Conservation (phyloP, 2,797 vertebrate genomes). For the Apodemus agrarius region DNA sequence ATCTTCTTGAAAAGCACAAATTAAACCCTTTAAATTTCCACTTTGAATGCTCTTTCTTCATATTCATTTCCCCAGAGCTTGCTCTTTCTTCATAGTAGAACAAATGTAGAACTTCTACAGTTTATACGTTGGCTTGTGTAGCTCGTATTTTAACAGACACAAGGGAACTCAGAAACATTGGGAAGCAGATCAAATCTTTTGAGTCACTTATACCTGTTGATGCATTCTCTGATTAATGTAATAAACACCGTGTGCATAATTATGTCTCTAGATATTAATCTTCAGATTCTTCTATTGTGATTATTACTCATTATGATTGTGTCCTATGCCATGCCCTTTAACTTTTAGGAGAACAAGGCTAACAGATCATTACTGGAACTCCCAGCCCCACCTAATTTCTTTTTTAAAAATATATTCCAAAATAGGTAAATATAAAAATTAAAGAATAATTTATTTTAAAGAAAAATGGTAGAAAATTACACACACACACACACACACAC, state of each 20-base stretch:
- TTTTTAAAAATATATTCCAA: background rate
- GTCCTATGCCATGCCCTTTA: background rate
- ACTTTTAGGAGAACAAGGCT: background rate
- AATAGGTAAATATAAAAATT: background rate
- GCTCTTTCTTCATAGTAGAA: background rate
- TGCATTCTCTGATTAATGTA: background rate
- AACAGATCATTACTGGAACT: background rate
- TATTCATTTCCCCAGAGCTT: background rate
- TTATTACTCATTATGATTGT: background rate
- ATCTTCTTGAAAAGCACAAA: background rate
- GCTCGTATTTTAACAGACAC: background rate
- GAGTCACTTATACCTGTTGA: background rate
- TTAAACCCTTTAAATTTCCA: background rate
- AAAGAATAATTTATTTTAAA: background rate
- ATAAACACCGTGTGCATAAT: background rate
- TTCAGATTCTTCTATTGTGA: background rate
- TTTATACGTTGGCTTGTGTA: background rate
- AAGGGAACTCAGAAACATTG: background rate
- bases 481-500: too few relatives aligned
- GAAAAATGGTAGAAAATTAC: background rate
- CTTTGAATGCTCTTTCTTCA: background rate
- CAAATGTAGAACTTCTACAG: background rate
- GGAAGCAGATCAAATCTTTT: background rate
- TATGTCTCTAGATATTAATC: constrained; percentile 11
- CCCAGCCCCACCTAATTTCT: background rate